Evolutionary conservation across 2,113 vertebrate genomes (phyloP), one percentile per base, ranked within the genome.

Genomic region (Chionodraco myersi): DNA sequence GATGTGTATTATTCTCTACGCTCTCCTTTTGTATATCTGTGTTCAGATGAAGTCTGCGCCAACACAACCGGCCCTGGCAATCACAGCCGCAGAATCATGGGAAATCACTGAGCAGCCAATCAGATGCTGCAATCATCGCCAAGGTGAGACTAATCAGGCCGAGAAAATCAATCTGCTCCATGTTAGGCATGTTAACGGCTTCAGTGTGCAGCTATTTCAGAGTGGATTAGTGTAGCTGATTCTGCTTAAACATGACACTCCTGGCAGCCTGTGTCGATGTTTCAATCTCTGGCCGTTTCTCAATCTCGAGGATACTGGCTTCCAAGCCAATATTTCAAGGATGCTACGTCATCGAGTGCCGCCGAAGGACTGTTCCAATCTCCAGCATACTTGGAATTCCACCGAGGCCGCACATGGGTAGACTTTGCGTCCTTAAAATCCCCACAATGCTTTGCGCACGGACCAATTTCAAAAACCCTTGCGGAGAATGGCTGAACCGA

Each of bases 81-180:
- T 84, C 81, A 79, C 71, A 44, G 64, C 75, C 30, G 67, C 78
- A 63, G 75, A 70, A 69, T 59, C 72, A 63, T 65, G 72, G 68
- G 70, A 79, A 82, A 82, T 86, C 77, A 79, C 66, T 34, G 66
- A 70, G 79, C 84, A 51, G 78, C 73, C 80, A 73, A 81, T 84
- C 87, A 86, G 10, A 75, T 26, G 59, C 68, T 65, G 75, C 78
- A 67, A 77, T 84, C 87, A 66, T 49, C 36, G 72, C 8, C 65
- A 59, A 79, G 63, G 63, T 59, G 78, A 79, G 80, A 79, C 82
- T 76, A 89, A 89, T 84, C 84, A 89, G 71, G 74, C 74, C 13
- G 44, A 81, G 81, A 72, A 80, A 86, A 89, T 79, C 84, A 41
- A 77, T 84, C 82, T 82, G 63, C 81, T 70, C 49, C 72, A 72